Evolutionary conservation across 2,888 invertebrate genomes (phyloP).

Genomic region (Amphipoea lucens): DNA sequence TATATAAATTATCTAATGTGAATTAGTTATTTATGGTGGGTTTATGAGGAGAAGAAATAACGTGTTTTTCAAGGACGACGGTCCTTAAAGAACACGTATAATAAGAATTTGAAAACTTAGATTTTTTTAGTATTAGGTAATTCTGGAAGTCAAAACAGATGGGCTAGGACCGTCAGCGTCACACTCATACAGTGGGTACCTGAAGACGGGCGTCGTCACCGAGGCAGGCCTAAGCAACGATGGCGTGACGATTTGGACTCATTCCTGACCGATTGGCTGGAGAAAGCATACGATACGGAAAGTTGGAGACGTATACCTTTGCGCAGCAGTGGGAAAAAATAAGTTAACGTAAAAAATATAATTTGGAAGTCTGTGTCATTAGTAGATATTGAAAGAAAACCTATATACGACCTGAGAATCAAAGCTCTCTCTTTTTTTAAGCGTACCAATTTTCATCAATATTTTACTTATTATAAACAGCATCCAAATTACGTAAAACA

Average conservation of each 20-base stretch:
- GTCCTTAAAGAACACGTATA: not conserved
- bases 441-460: not conserved
- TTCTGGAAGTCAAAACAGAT: not conserved
- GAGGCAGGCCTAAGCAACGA: too few relatives aligned
- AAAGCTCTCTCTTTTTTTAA: not conserved
- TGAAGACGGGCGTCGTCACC: too few relatives aligned
- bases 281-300: too few relatives aligned
- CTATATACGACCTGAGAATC: not conserved
- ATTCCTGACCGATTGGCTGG: too few relatives aligned
- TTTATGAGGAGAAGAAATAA: not conserved
- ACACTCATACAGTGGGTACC: too few relatives aligned
- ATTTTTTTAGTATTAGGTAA: not conserved
- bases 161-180: too few relatives aligned
- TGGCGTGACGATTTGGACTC: too few relatives aligned
- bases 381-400: not conserved
- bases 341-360: too few relatives aligned
- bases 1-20: not conserved
- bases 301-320: too few relatives aligned
- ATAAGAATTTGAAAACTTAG: not conserved
- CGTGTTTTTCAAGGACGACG: not conserved
- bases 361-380: not conserved
- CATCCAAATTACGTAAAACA: not conserved
- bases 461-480: not conserved
- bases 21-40: constrained; percentile 25
- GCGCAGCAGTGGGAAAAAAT: too few relatives aligned